These are phyloP conservation scores for Hystrix brachyura DNA, from an alignment of 2,113 vertebrate species.

Conservation along the genomic window DNA sequence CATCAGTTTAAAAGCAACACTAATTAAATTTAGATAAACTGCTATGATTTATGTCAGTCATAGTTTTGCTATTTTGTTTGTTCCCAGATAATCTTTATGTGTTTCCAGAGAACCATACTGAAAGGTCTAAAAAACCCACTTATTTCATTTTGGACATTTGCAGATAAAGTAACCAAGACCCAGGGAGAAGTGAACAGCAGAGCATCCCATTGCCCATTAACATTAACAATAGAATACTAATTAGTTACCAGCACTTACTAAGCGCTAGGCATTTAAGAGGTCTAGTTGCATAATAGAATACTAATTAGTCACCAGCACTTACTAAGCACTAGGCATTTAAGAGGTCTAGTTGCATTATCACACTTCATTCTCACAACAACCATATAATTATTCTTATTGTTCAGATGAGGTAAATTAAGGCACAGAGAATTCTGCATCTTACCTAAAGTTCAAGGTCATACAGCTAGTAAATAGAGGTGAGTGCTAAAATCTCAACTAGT, in stretches of 20 bases:
- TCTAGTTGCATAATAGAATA: not conserved
- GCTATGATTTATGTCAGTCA: not conserved
- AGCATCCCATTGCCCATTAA: not conserved
- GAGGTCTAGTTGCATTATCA: not conserved
- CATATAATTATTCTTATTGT: not conserved
- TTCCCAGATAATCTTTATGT: not conserved
- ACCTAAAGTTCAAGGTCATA: not conserved
- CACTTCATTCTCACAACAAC: not conserved
- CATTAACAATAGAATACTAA: not conserved
- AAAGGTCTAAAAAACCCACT: not conserved
- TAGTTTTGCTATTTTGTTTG: not conserved
- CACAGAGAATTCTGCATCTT: not conserved
- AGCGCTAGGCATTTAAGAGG: not conserved
- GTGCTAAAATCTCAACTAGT: not conserved
- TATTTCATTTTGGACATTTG: not conserved
- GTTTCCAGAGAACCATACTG: not conserved
- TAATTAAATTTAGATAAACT: not conserved
- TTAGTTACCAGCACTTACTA: not conserved
- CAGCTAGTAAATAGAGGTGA: not conserved
- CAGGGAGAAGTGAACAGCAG: not conserved
- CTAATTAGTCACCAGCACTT: not conserved
- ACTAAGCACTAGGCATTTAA: not conserved
- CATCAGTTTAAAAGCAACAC: not conserved
- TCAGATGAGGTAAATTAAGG: not conserved
- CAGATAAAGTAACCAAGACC: not conserved